Evolutionary conservation across 1,140 invertebrate genomes (phyloP).

Genomic region (Pogonomyrmex californicus): DNA sequence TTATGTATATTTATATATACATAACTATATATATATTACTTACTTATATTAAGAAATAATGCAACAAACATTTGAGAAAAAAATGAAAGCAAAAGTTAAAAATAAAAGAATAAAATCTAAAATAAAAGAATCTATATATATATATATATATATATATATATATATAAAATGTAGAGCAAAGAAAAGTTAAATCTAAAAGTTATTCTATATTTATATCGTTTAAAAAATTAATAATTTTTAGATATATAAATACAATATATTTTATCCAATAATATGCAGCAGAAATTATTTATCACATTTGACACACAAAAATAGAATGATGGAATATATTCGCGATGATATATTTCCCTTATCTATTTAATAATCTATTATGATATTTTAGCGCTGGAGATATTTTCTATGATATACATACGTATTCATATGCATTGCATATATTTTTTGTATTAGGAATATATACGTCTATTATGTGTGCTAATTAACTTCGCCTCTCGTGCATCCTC

Average conservation of each 20-base stretch:
- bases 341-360: not conserved
- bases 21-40: too few relatives aligned
- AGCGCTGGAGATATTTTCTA: not conserved
- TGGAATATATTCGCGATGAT: not conserved
- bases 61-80: too few relatives aligned
- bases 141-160: too few relatives aligned
- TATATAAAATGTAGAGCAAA: not conserved
- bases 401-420: not conserved
- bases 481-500: constrained; percentile 6
- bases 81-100: too few relatives aligned
- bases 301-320: constrained; percentile 26
- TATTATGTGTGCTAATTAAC: constrained; percentile 16
- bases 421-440: not conserved
- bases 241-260: not conserved
- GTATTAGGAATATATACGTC: not conserved
- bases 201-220: not conserved
- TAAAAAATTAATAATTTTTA: not conserved
- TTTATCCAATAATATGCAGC: not conserved
- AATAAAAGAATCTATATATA: too few relatives aligned
- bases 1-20: too few relatives aligned
- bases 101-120: too few relatives aligned
- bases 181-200: not conserved
- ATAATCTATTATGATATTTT: not conserved
- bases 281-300: not conserved
- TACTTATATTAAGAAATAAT: too few relatives aligned